phyloP scores from a whole-genome alignment of 1,140 invertebrate genomes.

The Hylaeus volcanicus region DNA sequence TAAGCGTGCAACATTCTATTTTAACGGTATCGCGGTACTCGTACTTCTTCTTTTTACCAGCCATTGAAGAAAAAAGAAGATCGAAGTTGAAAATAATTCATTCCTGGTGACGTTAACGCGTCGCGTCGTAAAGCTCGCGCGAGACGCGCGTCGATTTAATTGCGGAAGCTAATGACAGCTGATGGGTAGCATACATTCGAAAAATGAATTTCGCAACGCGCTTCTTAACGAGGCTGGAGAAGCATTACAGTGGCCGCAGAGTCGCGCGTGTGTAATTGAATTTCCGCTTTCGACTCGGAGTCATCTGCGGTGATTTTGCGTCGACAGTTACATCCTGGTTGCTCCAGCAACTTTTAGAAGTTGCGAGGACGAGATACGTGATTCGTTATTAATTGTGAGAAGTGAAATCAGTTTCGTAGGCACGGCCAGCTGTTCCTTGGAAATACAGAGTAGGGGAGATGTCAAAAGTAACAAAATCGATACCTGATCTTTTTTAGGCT shows the following conservation, averaged over 20 bases:
- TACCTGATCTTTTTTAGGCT: too few relatives aligned
- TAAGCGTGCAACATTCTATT: too few relatives aligned
- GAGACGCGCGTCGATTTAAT: background rate
- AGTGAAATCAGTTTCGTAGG: too few relatives aligned
- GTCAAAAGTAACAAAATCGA: too few relatives aligned
- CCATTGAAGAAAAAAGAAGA: background rate
- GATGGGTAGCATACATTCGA: background rate
- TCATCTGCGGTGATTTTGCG: background rate
- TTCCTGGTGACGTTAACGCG: background rate
- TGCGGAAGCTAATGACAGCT: background rate
- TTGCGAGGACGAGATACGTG: too few relatives aligned
- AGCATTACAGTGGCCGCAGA: background rate
- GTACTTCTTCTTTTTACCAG: background rate
- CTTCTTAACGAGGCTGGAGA: background rate
- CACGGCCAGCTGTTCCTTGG: too few relatives aligned
- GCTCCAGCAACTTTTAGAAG: background rate
- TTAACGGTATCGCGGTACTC: too few relatives aligned
- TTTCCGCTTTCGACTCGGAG: background rate
- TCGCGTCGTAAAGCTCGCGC: background rate
- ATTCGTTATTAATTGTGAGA: background rate
- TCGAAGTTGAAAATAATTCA: background rate
- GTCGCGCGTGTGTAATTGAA: background rate
- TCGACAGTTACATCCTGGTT: background rate
- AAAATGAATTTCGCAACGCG: constrained; percentile 5
- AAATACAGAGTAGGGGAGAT: too few relatives aligned